Evolutionary conservation across 1,140 invertebrate genomes (phyloP), one percentile per base, ranked within the genome.

Genomic region (Tetragnatha versicolor): DNA sequence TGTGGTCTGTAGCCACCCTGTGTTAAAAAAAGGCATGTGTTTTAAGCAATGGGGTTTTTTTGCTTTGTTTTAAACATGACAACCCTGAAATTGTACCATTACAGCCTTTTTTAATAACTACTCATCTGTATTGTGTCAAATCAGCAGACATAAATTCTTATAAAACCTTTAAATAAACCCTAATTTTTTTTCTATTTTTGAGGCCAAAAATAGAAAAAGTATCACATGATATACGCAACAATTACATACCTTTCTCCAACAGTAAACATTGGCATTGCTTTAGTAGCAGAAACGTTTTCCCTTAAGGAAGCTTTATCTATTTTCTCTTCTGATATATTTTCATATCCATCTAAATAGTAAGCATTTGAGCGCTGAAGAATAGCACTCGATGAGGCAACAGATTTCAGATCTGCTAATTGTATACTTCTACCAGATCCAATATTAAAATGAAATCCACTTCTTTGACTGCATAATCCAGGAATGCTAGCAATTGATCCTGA

Each of bases 361-460:
- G 63, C 63, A 68, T 68, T 68, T 20, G 63, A 68, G 20, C 63
- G 20, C 20, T 72, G 68, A 22, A 72, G 42, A 47, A 72, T 72
- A 17, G 68, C 68, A 72, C 49, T 72, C 6, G 68, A 72, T 39
- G 68, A 72, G 9, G 68, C 49, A 27, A 55, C 49, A 37, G 49
- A 25, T 33, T 72, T 72, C 29, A 72, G 42, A 42, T 72, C 68
- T 20, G 68, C 31, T 58, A 53, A 37, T 20, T 31, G 49, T 9
- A 55, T 55, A 37, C 14, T 58, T n/a, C 49, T 37, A 45, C 37
- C 9, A 2, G 22, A 12, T 42, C 53, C 68, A 37, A 58, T 17
- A 58, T 55, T n/a, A 27, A 72, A n/a, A 72, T 58, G 27, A 29
- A 55, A 72, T 27, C 68, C 68, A 58, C 47, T 39, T 39, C 68